Evolutionary conservation across 2,888 invertebrate genomes (phyloP), one percentile per base, ranked within the genome.

Genomic region (Mesorhabditis belari): DNA sequence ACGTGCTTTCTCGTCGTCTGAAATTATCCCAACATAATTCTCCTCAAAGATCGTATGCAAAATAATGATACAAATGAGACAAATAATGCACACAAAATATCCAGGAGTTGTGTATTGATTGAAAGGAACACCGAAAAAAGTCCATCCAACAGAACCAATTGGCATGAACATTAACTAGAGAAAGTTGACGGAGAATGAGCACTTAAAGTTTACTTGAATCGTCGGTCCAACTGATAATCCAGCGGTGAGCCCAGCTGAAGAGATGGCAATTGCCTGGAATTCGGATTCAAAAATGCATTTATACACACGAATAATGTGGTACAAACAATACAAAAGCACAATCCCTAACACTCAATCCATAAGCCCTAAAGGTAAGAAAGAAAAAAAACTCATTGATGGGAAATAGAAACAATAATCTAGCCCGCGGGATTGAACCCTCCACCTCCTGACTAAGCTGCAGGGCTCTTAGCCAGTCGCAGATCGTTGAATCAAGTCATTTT

Each of bases 101-200:
- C 69, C 67, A 3, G 65, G 63, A 2, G 65, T 55, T n/a, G 70
- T 72, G 60, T 70, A 72, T 61, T 65, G 67, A 57, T 72, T 70
- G 25, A 72, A 55, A 25, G 61, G 26, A 6, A 72, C 24, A 3
- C 61, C 57, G 2, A 64, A 65, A 26, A 70, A 9, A 12, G 26
- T n/a, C 27, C 56, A 60, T 6, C 69, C 69, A 3, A 59, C 49
- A 49, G 63, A 63, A 4, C 69, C 69, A 9, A 69, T 44, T 3
- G 69, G 69, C 51, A 64, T 63, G 53, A 69, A 69, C 44, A 63
- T 59, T 26, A 66, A 59, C 64, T 67, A 55, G 23, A 64, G 49
- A 1, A 35, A 17, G 44, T n/a, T n/a, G n/a, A n/a, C n/a, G n/a
- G 1, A 9, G 27, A 5, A 27, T n/a, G 49, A 52, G 24, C n/a